Percentiles rank a stretch among this genome's conserved stretches.
phyloP scores from a whole-genome alignment of 1,140 invertebrate species.

The Apocrypta bakeri region DNA sequence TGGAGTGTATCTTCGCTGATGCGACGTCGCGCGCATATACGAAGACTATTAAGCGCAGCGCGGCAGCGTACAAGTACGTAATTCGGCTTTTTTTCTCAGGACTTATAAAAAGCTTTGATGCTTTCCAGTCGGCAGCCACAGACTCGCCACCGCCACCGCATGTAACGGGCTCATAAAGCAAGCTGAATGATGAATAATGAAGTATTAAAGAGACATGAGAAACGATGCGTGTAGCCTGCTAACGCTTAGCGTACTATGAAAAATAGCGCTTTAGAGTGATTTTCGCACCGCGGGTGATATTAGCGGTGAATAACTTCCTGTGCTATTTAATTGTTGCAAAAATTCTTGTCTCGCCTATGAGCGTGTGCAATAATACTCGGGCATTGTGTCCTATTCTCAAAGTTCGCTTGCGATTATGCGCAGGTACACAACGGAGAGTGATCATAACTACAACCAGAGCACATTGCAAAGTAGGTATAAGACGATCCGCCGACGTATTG shows the following conservation, averaged over 20 bases:
- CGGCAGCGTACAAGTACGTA: neutral
- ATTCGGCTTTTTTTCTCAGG: neutral
- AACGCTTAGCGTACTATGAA: conserved; percentile 20
- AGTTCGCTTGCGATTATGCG: too few species aligned
- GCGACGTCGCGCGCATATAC: neutral
- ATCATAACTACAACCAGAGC: too few species aligned
- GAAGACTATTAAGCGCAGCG: neutral
- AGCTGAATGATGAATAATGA: conserved; percentile 51
- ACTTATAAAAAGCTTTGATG: conserved; percentile 13
- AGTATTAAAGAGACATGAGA: conserved; percentile 52
- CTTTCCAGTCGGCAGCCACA: conserved; percentile 2
- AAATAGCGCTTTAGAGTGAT: conserved; percentile 26
- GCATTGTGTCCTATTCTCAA: too few species aligned
- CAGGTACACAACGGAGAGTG: too few species aligned
- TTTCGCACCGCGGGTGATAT: conserved; percentile 39
- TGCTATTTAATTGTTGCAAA: conserved; percentile 60
- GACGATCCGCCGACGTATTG: neutral
- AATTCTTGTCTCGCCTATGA: conserved; percentile 48
- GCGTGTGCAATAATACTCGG: neutral
- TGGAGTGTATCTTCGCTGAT: neutral
- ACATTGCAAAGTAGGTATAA: neutral
- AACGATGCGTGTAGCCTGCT: conserved; percentile 37
- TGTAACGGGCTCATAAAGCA: conserved; percentile 48
- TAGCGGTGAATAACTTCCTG: conserved; percentile 34
- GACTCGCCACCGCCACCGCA: conserved; percentile 14